These are phyloP conservation scores for Melipona quadrifasciata DNA, from an alignment of 1,140 invertebrate genomes.

Conservation along the genomic window DNA sequence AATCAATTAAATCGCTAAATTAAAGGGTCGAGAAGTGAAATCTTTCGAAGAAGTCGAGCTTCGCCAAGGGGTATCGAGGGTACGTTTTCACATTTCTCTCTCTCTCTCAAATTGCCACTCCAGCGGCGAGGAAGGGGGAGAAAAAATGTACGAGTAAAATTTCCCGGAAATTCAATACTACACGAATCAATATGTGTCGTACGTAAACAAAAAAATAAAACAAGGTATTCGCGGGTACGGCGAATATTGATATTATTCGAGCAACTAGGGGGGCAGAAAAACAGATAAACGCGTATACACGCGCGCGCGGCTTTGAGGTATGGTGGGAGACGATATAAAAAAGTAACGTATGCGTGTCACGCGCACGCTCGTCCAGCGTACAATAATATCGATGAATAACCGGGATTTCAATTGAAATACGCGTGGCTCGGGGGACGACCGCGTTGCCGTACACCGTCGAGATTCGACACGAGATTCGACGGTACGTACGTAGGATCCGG, in stretches of 20 bases:
- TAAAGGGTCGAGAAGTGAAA: too few species aligned
- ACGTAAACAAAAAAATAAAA: not conserved
- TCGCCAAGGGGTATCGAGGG: too few species aligned
- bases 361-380: not conserved
- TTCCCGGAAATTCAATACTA: not conserved
- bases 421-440: not conserved
- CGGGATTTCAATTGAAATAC: slow-evolving; percentile 30
- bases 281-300: not conserved
- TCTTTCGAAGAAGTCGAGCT: too few species aligned
- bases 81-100: not conserved
- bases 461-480: slow-evolving; percentile 49
- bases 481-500: slow-evolving; percentile 10
- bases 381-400: slow-evolving; percentile 48
- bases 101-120: not conserved
- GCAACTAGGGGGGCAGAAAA: not conserved
- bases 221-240: not conserved
- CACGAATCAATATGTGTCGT: not conserved
- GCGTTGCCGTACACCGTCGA: not conserved
- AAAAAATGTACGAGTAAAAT: not conserved
- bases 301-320: not conserved
- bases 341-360: slow-evolving; percentile 11
- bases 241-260: not conserved
- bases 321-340: not conserved
- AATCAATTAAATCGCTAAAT: too few species aligned
- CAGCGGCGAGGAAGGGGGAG: too few species aligned